Evolutionary conservation across 1,140 invertebrate genomes (phyloP), one percentile per base, ranked within the genome.

Genomic region (Drosophila sp.): DNA sequence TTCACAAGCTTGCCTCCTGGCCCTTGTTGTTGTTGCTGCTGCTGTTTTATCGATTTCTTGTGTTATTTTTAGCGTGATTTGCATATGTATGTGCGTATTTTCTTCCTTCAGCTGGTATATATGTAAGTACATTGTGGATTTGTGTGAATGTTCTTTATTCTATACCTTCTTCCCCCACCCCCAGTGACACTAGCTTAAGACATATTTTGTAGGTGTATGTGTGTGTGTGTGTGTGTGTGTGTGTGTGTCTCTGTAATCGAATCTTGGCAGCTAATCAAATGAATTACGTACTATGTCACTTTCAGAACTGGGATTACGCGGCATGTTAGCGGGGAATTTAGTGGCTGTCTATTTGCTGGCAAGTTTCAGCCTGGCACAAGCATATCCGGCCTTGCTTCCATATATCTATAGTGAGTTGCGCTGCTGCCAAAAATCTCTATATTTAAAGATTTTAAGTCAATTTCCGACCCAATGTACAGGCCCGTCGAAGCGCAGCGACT

Each of bases 1-100:
- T 47, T 66, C 79, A 47, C 56, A 64, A 69, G 71, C 74, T 64
- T 70, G 62, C n/a, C 23, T 44, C 11, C n/a, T 38, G 4, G 32
- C 38, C 33, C 35, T 64, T 57, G 61, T 68, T 64, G 50, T 47
- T 56, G 61, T 68, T 87, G 83, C 76, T 69, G 76, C 30, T 76
- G 68, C 72, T 78, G 70, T 70, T 80, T 86, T 89, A 87, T 87
- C 84, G 84, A 87, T 87, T 87, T 87, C 84, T 83, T 78, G 84
- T 77, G 80, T 87, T 87, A 87, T 87, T 84, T 87, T 87, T 87
- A 87, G 84, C 70, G 69, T 71, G 79, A 89, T 87, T 85, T 85
- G 69, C 70, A 77, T 85, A 69, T 66, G 38, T 70, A 29, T 58
- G 67, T 68, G 10, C 47, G 32, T 69, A 44, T 50, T 56, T 44